Base-by-base conservation (phyloP, 2,113 vertebrate species). In the Dasyornis broadbenti region DNA sequence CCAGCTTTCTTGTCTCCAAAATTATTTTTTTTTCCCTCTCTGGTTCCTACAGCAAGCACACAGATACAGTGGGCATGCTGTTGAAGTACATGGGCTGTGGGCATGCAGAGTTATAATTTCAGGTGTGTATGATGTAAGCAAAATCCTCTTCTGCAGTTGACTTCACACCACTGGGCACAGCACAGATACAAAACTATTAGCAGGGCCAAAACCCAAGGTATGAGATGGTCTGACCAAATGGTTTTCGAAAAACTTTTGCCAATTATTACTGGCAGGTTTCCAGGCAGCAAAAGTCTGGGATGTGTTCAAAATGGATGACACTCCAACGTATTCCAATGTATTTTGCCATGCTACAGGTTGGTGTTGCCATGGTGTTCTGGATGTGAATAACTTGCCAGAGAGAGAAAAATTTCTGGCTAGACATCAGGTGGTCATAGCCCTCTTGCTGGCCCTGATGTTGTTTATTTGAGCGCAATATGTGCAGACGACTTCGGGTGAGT, bases 381-480 rank as follows among this genome's bases (percentile, higher is more conserved):
- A 75, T 87, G 37, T 75, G 78, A 79, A 18, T 42, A 59, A 77
- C 39, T 90, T 71, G 56, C 13, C 73, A 87, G 78, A 90, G 81
- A 85, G 65, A 37, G 47, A 85, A 19, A 59, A 19, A 59, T 82
- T 87, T 94, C 90, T 91, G 56, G 42, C 78, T 90, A 84, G 73
- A 37, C 35, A 63, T 79, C 73, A 92, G 78, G 82, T 85, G 65
- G 56, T 87, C 70, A 50, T 66, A 82, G 52, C 23, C 16, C 31
- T 81, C 77, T 91, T 92, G 73, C 56, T 82, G 70, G 40, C 56
- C 75, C 52, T 61, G 30, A 23, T 26, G 86, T 65, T 87, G 78
- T 87, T 96, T 86, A 56, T 80, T 91, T 93, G 78, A 82, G 65
- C 64, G 52, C 73, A 85, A 3, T 66, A 82, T 30, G 39, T 71